A percentile compares a stretch with the other conserved stretches of the same genome.
phyloP scores from a whole-genome alignment of 2,797 vertebrate genomes.

The Apogon talboti region DNA sequence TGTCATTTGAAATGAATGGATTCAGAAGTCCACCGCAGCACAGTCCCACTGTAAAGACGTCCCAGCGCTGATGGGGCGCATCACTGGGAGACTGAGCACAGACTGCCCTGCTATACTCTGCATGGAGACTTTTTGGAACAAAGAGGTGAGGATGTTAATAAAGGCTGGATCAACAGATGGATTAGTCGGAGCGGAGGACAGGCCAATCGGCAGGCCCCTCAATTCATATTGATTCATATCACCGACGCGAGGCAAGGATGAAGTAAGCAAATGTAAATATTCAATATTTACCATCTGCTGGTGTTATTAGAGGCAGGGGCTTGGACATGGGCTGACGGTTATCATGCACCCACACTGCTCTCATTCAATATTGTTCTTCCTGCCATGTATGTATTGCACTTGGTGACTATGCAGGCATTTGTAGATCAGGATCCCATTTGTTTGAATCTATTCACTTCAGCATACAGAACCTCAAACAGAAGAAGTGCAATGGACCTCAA shows the following conservation, averaged over 20 bases:
- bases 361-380: constrained; percentile 74
- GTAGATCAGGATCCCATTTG: constrained; percentile 67
- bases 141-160: constrained; percentile 77
- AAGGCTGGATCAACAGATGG: constrained; percentile 77
- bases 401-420: constrained; percentile 67
- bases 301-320: constrained; percentile 83
- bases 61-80: constrained; percentile 20
- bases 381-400: constrained; percentile 64
- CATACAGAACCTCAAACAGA: constrained; percentile 37
- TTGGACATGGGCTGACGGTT: constrained; percentile 72
- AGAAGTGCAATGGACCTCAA: constrained; percentile 14
- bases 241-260: constrained; percentile 70
- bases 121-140: constrained; percentile 60
- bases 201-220: constrained; percentile 43
- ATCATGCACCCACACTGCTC: constrained; percentile 57
- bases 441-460: constrained; percentile 53
- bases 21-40: constrained; percentile 32
- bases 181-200: constrained; percentile 67
- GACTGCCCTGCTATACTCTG: constrained; percentile 26
- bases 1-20: constrained; percentile 66
- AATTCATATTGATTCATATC: constrained; percentile 83
- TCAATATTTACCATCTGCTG: constrained; percentile 85
- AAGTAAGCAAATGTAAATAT: constrained; percentile 87
- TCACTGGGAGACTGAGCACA: not conserved
- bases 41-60: constrained; percentile 16